phyloP scores from a whole-genome alignment of 2,113 vertebrate genomes.

The Apodemus sylvaticus region DNA sequence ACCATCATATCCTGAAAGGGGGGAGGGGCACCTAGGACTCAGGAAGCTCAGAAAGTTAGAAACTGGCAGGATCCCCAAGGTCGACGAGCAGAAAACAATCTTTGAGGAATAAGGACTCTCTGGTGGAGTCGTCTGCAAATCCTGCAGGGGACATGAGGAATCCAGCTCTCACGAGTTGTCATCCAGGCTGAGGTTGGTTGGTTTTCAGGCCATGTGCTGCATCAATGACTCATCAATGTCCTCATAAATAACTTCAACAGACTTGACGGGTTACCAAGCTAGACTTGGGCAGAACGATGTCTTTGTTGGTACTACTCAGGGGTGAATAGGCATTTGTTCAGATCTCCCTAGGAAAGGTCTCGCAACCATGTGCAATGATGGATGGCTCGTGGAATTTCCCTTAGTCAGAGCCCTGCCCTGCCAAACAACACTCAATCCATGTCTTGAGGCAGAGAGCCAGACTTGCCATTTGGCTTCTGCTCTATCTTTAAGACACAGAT shows the following conservation, averaged over 20 bases:
- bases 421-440: background rate
- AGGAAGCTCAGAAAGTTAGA: background rate
- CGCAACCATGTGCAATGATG: background rate
- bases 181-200: too few relatives aligned
- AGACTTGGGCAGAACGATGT: background rate
- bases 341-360: background rate
- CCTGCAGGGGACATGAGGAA: background rate
- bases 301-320: background rate
- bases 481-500: background rate
- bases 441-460: too few relatives aligned
- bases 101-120: background rate
- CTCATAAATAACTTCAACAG: background rate
- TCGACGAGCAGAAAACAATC: background rate
- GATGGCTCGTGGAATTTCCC: background rate
- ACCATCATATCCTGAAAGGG: background rate
- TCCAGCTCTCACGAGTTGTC: background rate
- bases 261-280: background rate
- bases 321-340: background rate
- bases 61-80: background rate
- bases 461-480: background rate
- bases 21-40: background rate
- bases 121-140: too few relatives aligned
- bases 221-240: background rate
- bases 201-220: background rate
- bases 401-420: background rate